Evolutionary conservation across 1,140 invertebrate species (phyloP).

Genomic region (Sitobion miscanthi): DNA sequence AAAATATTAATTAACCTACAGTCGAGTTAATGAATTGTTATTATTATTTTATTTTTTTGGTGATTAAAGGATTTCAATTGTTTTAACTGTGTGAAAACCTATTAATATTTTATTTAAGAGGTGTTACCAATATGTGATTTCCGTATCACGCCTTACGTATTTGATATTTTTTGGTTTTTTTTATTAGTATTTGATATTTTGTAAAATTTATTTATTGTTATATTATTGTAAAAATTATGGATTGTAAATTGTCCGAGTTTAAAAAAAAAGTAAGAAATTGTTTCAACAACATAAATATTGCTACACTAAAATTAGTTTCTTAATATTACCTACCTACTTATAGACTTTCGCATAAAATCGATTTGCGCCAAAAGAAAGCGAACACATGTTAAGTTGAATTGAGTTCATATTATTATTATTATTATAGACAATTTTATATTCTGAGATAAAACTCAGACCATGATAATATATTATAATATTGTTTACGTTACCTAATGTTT

Average conservation of each 20-base stretch:
- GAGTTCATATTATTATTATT: not conserved
- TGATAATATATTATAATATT: not conserved
- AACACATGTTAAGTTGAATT: constrained; percentile 11
- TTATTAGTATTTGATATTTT: no score
- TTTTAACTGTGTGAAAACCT: not conserved
- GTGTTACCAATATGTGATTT: not conserved
- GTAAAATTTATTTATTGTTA: not conserved
- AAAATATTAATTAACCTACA: not conserved
- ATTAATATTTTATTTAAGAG: not conserved
- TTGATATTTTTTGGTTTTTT: no score
- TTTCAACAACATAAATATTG: not conserved
- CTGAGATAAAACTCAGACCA: constrained; percentile 5
- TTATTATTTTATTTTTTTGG: no score
- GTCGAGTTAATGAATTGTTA: not conserved
- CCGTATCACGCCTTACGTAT: no score
- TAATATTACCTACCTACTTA: not conserved
- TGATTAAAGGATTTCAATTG: not conserved
- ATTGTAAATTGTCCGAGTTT: no score
- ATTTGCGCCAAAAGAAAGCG: not conserved
- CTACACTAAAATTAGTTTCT: not conserved
- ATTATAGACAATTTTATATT: not conserved
- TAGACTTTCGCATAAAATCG: not conserved
- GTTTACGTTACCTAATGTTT: not conserved
- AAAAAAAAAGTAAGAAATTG: not conserved
- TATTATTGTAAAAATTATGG: no score